Base-by-base conservation (phyloP, 2,797 vertebrate genomes). In the Tragopan temminckii region DNA sequence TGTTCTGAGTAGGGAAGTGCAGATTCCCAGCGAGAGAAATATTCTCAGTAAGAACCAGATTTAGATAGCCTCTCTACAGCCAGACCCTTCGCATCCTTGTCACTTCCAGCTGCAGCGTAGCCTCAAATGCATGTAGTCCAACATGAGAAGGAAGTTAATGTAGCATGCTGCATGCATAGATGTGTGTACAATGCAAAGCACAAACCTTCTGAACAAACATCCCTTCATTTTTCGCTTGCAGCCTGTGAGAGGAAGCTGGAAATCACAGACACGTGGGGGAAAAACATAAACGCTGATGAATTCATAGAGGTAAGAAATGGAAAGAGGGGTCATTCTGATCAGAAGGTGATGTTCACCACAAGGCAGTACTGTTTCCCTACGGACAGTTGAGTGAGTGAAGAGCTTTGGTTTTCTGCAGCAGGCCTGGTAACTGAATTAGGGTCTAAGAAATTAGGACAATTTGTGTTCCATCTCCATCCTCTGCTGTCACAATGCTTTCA, bases 281-380 rank as follows among this genome's bases (percentile, higher is more conserved):
- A 84, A 95, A 96, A 93, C 85, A 10, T 98, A 68, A 91, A 76
- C 21, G 52, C 91, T 75, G 50, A 89, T n/a, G 94, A 97, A 80
- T 98, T 98, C 94, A 68, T 45, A 74, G 93, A 98, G 97, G 98
- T 98, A 86, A 98, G 97, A 88, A 89, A 74, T 71, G 0, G 0
- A 83, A 74, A 19, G 38, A 40, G 59, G 43, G 71, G 23, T 33
- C n/a, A n/a, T 43, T 25, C 33, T 57, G 15, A 68, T 79, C n/a
- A 50, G 46, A 69, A 23, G 58, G 25, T 63, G 48, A 23, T 11
- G 11, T 57, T 80, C 84, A 43, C 80, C 35, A 46, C 8, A 21
- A 69, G 52, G 31, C n/a, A 23, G 21, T 35, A 78, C 27, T 43
- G 16, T 64, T 89, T 86, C 62, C 40, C 19, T 63, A 66, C 8